Base-by-base conservation (phyloP, 1,140 invertebrate genomes). In the Drosophila arizonae region DNA sequence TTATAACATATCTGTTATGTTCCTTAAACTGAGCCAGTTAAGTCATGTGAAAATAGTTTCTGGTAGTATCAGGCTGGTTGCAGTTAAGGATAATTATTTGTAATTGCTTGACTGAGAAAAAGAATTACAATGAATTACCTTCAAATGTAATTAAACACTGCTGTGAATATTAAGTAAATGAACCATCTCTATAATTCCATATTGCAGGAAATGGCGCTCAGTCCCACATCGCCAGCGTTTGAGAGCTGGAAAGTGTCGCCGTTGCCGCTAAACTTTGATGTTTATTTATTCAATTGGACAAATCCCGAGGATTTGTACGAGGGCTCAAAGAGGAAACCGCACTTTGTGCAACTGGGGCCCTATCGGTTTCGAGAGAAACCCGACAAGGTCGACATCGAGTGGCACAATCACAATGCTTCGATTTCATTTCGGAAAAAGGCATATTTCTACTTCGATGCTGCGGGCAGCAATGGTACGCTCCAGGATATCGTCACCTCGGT, bases 201-300 rank as follows among this genome's bases (percentile, higher is more conserved):
- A 13, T 93, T 93, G 21, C 84, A 95, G 95, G 92, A 96, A 94
- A 91, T 96, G 77, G 91, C 91, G n/a, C 87, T 96, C 50, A 92
- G 92, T n/a, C 93, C 93, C 33, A 91, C 90, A 11, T 95, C 95
- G 1, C 92, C 92, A 33, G 94, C 94, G 48, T 96, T 92, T 90
- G 67, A 92, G 1, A 92, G 95, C 39, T 97, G 96, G 96, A 93
- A 94, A 81, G 93, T 94, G 65, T 95, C 95, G 1, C 94, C 95
- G 0, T 92, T 97, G 58, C 96, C 96, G 0, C 94, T 97, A 79
- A 94, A 94, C 80, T 94, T 97, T 36, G 94, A 96, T 79, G 92
- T 97, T 52, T 95, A 95, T 90, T 92, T 97, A 21, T 97, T 95
- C 79, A 97, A 97, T 91, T 97, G 96, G 95, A 97, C 96, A 1